These are phyloP conservation scores for Neosilurus hyrtlii DNA, from an alignment of 2,797 vertebrate genomes.

Conservation along the genomic window DNA sequence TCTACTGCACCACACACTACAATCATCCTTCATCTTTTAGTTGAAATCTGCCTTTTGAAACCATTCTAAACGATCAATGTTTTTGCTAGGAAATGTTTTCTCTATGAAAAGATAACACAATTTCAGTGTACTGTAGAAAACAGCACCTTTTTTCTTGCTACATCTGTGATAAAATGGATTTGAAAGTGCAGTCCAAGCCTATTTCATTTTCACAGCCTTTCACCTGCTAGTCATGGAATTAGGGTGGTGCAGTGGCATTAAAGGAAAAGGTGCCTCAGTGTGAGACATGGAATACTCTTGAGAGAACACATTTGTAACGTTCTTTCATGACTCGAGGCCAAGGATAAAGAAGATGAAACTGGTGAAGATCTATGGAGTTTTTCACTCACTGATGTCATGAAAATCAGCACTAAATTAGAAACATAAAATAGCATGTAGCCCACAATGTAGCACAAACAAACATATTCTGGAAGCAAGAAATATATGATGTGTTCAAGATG, in stretches of 20 bases:
- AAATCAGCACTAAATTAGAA: neutral
- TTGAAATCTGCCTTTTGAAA: conserved; percentile 1
- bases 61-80: neutral
- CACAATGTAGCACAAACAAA: neutral
- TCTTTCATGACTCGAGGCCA: too few relatives aligned
- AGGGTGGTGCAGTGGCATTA: neutral
- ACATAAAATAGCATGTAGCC: neutral
- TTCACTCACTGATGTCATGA: neutral
- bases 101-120: neutral
- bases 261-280: conserved; percentile 1
- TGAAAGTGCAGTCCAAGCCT: conserved; percentile 22
- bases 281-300: neutral
- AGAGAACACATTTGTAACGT: neutral
- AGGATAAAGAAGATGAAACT: neutral
- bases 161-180: conserved; percentile 6
- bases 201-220: conserved; percentile 18
- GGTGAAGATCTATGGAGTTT: neutral
- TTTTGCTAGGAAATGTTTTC: conserved; percentile 11
- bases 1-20: neutral
- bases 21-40: neutral
- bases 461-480: too few relatives aligned
- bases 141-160: neutral
- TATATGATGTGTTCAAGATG: neutral
- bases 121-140: conserved; percentile 6
- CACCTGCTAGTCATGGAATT: conserved; percentile 17